Evolutionary conservation across 2,888 invertebrate species (phyloP), one percentile per base, ranked within the genome.

Genomic region (Myopa testacea): DNA sequence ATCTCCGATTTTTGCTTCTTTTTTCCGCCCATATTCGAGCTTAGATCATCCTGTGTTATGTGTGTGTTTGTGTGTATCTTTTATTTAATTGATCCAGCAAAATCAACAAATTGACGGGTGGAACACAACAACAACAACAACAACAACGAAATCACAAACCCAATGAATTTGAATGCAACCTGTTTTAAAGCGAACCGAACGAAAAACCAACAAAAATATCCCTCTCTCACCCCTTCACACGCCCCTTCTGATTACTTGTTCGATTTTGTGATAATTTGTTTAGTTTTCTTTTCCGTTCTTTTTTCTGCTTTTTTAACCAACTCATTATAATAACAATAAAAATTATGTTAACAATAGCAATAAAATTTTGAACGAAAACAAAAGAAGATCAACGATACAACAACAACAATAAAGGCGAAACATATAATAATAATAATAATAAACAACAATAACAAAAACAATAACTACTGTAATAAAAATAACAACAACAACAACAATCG

Each of bases 121-220:
- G 4, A 45, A 45, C 45, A 45, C 45, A 45, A 45, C 45, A 45
- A 45, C 45, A 45, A 45, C 40, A 40, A 40, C 45, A 45, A 45
- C 45, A 45, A 45, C 45, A 45, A 45, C 45, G 45, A 6, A 45
- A 45, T 45, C 45, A 10, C 7, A 45, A 45, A 8, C 6, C 12
- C 38, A 65, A 58, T 72, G 38, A 72, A 58, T 72, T 65, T 75
- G 45, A 63, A 75, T 65, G 40, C 65, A 65, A 68, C 50, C 76
- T 34, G 26, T 37, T 72, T 71, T 16, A 55, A 38, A 26, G 26
- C 26, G 26, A 26, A 2, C 26, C 26, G 26, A 26, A 26, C 26
- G 50, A 8, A 50, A 50, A 10, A 50, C 1, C 14, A 50, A 50
- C 50, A 50, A 8, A 50, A 8, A 3, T 14, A 50, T 3, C 8